Evolutionary conservation across 1,140 invertebrate genomes (phyloP).

Genomic region (Ylistrum balloti): DNA sequence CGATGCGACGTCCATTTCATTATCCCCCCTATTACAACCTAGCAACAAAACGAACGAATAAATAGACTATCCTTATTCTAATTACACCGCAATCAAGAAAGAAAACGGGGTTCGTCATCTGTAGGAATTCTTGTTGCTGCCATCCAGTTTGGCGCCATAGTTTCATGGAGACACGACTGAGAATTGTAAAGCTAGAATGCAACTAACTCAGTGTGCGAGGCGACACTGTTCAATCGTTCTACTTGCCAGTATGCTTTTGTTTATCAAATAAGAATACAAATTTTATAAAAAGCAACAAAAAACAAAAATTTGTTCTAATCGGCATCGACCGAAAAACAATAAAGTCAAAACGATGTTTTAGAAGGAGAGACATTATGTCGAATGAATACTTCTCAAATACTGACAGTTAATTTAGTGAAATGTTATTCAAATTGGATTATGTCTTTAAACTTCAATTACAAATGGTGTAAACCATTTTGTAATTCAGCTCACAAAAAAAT

Average conservation of each 20-base stretch:
- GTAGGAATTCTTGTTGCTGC: background rate
- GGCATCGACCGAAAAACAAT: background rate
- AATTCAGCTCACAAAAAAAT: background rate
- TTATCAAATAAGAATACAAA: slow-evolving; percentile 25
- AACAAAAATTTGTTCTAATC: background rate
- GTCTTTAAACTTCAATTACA: slow-evolving; percentile 4
- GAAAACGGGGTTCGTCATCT: slow-evolving; percentile 30
- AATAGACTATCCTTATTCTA: slow-evolving; percentile 40
- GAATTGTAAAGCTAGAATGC: background rate
- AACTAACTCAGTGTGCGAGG: background rate
- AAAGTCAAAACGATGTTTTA: background rate
- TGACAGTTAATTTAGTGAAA: background rate
- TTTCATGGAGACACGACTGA: background rate
- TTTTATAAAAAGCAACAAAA: slow-evolving; percentile 25
- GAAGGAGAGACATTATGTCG: background rate
- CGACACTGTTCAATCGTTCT: background rate
- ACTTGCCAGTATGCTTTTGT: background rate
- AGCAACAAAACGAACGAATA: slow-evolving; percentile 39
- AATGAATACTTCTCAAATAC: background rate
- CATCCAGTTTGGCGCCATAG: background rate
- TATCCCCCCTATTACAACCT: slow-evolving; percentile 25
- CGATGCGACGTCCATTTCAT: slow-evolving; percentile 37
- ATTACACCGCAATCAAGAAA: slow-evolving; percentile 32
- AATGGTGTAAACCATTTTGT: slow-evolving; percentile 35
- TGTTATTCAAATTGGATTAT: background rate